A percentile compares a stretch with the other conserved stretches of the same genome.
phyloP scores from a whole-genome alignment of 1,140 invertebrate genomes.

The Diachasma alloeum region DNA sequence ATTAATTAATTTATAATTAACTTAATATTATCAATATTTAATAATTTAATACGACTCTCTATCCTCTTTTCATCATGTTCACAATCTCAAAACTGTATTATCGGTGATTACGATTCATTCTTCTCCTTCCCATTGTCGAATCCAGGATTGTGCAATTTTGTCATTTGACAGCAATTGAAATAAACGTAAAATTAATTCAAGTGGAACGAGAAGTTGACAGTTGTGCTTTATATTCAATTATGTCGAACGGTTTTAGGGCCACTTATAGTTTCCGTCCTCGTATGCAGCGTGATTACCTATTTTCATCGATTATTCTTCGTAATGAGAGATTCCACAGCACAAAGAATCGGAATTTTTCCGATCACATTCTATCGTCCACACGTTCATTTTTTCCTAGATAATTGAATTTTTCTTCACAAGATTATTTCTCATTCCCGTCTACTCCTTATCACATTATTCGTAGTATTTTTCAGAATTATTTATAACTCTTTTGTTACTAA shows the following conservation, averaged over 20 bases:
- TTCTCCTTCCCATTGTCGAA: not conserved
- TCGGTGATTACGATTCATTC: no score
- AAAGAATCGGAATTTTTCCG: not conserved
- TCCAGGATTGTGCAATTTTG: not conserved
- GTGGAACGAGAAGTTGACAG: not conserved
- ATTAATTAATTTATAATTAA: slow-evolving; percentile 8
- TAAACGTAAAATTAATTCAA: not conserved
- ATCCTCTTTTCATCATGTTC: not conserved
- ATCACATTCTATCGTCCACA: no score
- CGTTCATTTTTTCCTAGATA: not conserved
- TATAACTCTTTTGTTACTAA: not conserved
- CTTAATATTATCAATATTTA: slow-evolving; percentile 14
- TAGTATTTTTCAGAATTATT: not conserved
- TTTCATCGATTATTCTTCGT: no score
- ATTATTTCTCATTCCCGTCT: not conserved
- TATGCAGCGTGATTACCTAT: no score
- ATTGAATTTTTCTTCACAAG: not conserved
- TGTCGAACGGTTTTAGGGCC: not conserved
- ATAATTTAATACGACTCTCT: not conserved
- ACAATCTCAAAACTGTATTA: no score
- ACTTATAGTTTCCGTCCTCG: not conserved
- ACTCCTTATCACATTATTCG: not conserved
- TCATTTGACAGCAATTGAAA: not conserved
- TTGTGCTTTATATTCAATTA: not conserved
- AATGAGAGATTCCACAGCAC: no score